Evolutionary conservation across 30 jellyfish, hydroid and myxozoan species (phyloP).

Genomic region (Hydractinia symbiolongicarpus): DNA sequence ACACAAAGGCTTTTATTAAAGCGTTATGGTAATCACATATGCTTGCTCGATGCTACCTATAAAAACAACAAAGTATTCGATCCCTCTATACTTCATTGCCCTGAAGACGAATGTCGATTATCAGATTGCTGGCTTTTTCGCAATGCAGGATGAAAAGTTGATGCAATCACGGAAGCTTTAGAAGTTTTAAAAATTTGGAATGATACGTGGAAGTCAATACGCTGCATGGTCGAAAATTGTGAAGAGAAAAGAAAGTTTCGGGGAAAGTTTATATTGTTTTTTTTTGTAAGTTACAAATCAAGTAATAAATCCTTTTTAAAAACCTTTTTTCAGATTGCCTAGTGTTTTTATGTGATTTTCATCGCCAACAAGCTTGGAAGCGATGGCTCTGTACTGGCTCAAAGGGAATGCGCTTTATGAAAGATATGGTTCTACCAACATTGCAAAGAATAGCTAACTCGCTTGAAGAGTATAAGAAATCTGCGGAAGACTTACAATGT

Average conservation of each 20-base stretch:
- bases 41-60: conserved; percentile 31
- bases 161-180: conserved; percentile 15
- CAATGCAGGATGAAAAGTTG: conserved; percentile 22
- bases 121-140: background rate
- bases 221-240: conserved; percentile 22
- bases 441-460: background rate
- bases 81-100: conserved; percentile 25
- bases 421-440: background rate
- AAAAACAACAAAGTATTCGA: conserved; percentile 13
- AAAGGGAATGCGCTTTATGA: background rate
- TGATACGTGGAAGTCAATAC: conserved; percentile 15
- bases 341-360: conserved; percentile 1
- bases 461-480: background rate
- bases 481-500: background rate
- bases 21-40: conserved; percentile 15
- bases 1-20: conserved; percentile 7
- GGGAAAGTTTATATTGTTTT: background rate
- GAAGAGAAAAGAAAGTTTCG: conserved; percentile 5
- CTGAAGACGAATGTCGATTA: conserved; percentile 18
- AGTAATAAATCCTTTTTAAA: background rate
- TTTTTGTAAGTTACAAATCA: background rate
- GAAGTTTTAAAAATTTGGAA: conserved; percentile 17
- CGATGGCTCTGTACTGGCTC: background rate
- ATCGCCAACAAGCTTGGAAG: background rate
- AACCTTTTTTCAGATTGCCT: background rate